Conservation (phyloP, 2,113 vertebrate genomes). For the Psophia crepitans region DNA sequence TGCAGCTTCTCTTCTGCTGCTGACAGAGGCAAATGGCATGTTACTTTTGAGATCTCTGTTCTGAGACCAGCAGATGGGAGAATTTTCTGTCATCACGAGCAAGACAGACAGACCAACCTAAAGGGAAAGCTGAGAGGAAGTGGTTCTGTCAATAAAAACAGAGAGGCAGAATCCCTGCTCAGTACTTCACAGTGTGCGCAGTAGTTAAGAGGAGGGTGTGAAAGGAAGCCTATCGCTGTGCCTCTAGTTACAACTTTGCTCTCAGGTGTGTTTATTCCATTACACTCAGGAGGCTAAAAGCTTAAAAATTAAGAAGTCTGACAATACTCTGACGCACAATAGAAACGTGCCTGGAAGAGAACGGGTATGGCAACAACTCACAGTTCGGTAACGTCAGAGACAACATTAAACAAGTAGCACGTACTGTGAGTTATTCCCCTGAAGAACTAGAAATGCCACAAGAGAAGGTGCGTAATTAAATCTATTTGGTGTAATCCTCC, state of each 20-base stretch:
- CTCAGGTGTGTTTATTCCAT: not conserved
- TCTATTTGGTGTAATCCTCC: not conserved
- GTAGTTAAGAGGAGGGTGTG: not conserved
- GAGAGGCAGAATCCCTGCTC: not conserved
- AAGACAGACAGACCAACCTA: not conserved
- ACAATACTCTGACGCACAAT: not conserved
- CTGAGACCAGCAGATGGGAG: not conserved
- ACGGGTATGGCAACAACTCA: not conserved
- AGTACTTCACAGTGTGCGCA: not conserved
- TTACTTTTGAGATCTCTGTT: not conserved
- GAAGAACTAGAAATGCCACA: not conserved
- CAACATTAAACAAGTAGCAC: not conserved
- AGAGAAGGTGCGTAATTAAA: not conserved
- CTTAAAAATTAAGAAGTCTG: conserved; percentile 4
- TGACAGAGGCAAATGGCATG: not conserved
- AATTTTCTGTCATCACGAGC: not conserved
- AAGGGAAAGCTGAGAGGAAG: not conserved
- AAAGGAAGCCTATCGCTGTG: not conserved
- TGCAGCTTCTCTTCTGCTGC: conserved; percentile 45
- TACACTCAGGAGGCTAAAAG: not conserved
- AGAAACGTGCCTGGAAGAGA: not conserved
- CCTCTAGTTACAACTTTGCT: not conserved
- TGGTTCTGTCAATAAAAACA: not conserved
- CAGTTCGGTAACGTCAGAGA: not conserved
- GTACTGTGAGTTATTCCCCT: not conserved